A percentile compares a stretch with the other conserved stretches of the same genome.
Evolutionary conservation across 2,888 invertebrate genomes (phyloP).

Genomic region (Metellina segmentata): DNA sequence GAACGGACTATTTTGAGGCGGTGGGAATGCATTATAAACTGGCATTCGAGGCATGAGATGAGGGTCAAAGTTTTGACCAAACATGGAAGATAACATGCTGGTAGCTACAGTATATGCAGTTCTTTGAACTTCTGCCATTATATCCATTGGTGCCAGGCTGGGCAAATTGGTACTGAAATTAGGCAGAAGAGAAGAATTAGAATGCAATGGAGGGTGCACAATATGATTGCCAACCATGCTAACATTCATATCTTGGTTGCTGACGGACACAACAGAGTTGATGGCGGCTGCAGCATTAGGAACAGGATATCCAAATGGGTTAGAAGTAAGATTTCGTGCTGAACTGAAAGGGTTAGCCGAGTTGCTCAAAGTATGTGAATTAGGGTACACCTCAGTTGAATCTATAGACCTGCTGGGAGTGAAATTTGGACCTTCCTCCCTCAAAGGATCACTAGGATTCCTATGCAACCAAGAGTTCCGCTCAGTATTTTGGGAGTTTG

Average conservation of each 20-base stretch:
- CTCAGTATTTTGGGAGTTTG: neutral
- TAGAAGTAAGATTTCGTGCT: neutral
- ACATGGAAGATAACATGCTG: slow-evolving; percentile 45
- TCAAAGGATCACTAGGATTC: neutral
- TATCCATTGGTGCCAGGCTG: neutral
- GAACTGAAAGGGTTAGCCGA: neutral
- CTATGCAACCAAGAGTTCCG: neutral
- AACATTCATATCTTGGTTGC: slow-evolving; percentile 12
- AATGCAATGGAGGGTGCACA: neutral
- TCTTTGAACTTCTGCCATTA: slow-evolving; percentile 47
- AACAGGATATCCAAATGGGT: neutral
- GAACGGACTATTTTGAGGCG: too few relatives aligned
- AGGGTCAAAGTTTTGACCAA: neutral
- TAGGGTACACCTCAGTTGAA: neutral
- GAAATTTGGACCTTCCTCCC: neutral
- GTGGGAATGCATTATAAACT: neutral
- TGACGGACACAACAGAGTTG: slow-evolving; percentile 10
- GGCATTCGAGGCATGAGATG: neutral
- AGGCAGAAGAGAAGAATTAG: neutral
- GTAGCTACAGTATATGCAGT: slow-evolving; percentile 34
- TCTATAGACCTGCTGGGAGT: neutral
- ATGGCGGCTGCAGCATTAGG: neutral
- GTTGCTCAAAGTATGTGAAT: neutral
- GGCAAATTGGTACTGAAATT: neutral
- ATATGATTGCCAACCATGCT: slow-evolving; percentile 6